A percentile compares a stretch with the other conserved stretches of the same genome.
Conservation (phyloP, 2,888 invertebrate genomes). For the Acronicta psi region DNA sequence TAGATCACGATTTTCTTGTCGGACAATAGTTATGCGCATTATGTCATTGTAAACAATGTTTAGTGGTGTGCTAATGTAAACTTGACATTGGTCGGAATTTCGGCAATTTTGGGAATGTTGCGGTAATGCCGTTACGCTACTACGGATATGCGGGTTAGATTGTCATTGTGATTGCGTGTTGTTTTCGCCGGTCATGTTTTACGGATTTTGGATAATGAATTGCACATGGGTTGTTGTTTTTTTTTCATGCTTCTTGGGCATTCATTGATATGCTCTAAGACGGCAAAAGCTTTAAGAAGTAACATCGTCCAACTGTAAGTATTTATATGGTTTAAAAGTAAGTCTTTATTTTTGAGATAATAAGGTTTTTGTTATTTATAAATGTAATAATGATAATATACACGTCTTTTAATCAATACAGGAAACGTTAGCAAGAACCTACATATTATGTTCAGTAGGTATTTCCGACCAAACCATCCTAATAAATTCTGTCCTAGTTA, state of each 20-base stretch:
- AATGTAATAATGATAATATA: too few species aligned
- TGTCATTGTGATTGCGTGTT: background rate
- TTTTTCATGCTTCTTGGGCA: background rate
- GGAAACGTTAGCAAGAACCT: background rate
- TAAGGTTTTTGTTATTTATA: background rate
- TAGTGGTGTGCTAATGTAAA: conserved; percentile 48
- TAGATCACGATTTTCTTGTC: conserved; percentile 61
- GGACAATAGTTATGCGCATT: conserved; percentile 56
- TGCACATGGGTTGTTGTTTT: background rate
- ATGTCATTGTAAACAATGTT: conserved; percentile 59
- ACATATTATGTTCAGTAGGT: background rate
- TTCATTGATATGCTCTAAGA: too few species aligned
- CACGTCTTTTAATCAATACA: background rate
- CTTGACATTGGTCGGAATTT: conserved; percentile 46
- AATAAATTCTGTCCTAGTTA: conserved; percentile 44
- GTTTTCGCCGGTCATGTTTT: background rate
- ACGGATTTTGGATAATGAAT: background rate
- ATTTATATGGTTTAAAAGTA: too few species aligned
- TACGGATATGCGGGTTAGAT: conserved; percentile 26
- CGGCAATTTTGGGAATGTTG: conserved; percentile 31
- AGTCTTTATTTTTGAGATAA: too few species aligned
- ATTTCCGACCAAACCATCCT: conserved; percentile 32
- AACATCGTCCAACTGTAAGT: too few species aligned
- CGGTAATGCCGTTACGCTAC: conserved; percentile 22
- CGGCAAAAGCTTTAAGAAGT: too few species aligned